Percentiles rank a stretch among this genome's conserved stretches.
These are phyloP conservation scores for Muraenolepis orangiensis DNA, from an alignment of 2,797 vertebrate species.

Conservation along the genomic window DNA sequence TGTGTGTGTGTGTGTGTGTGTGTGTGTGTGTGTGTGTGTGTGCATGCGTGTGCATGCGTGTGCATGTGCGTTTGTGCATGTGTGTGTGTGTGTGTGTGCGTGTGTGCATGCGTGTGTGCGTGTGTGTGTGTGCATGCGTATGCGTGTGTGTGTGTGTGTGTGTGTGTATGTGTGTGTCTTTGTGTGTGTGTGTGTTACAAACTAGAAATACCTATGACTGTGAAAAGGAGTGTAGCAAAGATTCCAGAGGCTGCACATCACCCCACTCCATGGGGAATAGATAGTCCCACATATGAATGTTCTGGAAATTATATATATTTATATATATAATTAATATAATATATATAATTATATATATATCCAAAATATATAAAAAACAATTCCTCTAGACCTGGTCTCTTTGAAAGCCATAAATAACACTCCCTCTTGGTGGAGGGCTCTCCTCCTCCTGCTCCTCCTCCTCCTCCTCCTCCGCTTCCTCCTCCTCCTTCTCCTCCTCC, in stretches of 20 bases:
- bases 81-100: not conserved
- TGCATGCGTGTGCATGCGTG: not conserved
- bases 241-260: not conserved
- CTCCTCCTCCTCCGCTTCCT: too few relatives aligned
- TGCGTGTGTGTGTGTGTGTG: not conserved
- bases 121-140: not conserved
- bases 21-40: not conserved
- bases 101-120: not conserved
- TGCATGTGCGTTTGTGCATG: not conserved
- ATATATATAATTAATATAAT: too few relatives aligned
- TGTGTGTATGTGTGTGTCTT: not conserved
- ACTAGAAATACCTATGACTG: not conserved
- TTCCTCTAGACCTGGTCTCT: too few relatives aligned
- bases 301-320: too few relatives aligned
- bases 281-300: too few relatives aligned
- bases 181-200: not conserved
- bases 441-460: too few relatives aligned
- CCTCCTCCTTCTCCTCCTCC: too few relatives aligned
- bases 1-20: not conserved
- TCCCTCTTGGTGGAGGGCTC: too few relatives aligned
- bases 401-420: too few relatives aligned
- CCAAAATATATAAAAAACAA: too few relatives aligned
- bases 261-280: too few relatives aligned
- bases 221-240: not conserved
- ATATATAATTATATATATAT: too few relatives aligned